These are phyloP conservation scores for Onchidella celtica DNA, from an alignment of 2,888 invertebrate species.

Conservation along the genomic window DNA sequence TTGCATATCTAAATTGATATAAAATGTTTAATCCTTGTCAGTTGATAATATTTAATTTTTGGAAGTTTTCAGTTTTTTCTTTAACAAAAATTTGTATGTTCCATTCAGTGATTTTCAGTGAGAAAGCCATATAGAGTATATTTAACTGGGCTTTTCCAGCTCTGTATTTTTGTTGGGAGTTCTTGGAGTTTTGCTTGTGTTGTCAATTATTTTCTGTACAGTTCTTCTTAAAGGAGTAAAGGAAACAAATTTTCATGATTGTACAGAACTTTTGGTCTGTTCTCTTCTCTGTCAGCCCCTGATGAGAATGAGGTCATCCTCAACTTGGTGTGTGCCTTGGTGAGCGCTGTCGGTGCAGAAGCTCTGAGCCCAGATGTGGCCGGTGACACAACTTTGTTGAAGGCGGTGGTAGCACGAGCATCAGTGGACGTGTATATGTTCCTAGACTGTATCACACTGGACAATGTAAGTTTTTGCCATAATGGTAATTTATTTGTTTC, in stretches of 20 bases:
- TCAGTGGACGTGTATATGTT: slow-evolving; percentile 39
- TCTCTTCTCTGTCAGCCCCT: slow-evolving; percentile 15
- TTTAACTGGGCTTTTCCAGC: no score
- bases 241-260: background rate
- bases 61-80: background rate
- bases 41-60: background rate
- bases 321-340: slow-evolving; percentile 25
- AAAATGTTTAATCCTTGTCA: background rate
- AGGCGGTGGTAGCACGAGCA: slow-evolving; percentile 33
- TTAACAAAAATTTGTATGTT: no score
- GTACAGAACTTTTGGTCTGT: background rate
- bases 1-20: no score
- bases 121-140: no score
- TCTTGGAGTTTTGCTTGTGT: background rate
- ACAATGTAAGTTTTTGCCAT: slow-evolving; percentile 36
- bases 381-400: background rate
- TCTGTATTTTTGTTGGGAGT: background rate
- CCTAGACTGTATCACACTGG: slow-evolving; percentile 20
- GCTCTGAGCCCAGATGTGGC: background rate
- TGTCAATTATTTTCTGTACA: background rate
- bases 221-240: background rate
- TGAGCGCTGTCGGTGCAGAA: slow-evolving; percentile 13
- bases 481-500: no score
- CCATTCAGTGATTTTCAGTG: no score
- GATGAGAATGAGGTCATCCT: slow-evolving; percentile 37